Evolutionary conservation across 2,113 vertebrate genomes (phyloP), one percentile per base, ranked within the genome.

Genomic region (Myodes glareolus): DNA sequence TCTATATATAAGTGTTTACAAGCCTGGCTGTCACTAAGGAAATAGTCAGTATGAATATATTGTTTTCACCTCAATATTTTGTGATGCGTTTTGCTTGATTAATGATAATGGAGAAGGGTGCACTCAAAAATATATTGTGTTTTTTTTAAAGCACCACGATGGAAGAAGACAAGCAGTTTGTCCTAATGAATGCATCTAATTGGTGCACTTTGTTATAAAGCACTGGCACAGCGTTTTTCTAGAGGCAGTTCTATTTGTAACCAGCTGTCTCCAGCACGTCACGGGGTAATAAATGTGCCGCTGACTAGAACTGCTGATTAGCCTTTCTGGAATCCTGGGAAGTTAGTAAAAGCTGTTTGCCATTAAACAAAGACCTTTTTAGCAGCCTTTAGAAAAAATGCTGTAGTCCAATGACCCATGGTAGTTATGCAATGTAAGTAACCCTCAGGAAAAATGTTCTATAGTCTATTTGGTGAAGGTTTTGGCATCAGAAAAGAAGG

Each of bases 151-250:
- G 98, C 97, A 98, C 97, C 98, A 98, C 98, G 98, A 98, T 97
- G 98, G 96, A 97, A 98, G 98, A 98, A 98, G 98, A 98, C 98
- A 98, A 98, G 98, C 98, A 98, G 98, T 99, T 99, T 98, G 98
- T 98, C 98, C 98, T 99, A 99, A 99, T 98, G 98, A 99, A 98
- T 98, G 98, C 97, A 97, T 99, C 97, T 99, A 99, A 99, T 99
- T 99, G 98, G 98, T 98, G 96, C 98, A 99, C 98, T 99, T 99
- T 99, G 99, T 99, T 99, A 98, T 98, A 98, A 98, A 99, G 98
- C 98, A 98, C 98, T 98, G 97, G 97, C 98, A 97, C 98, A 98
- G 98, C 98, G 99, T 99, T 99, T 99, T 99, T 98, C 98, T 98
- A 87, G 3, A 98, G 97, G 98, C 98, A 98, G 98, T 98, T 99